Evolutionary conservation across 23 tunicate genomes (phyloP), one percentile per base, ranked within the genome.

Genomic region (Botrylloides violaceus): DNA sequence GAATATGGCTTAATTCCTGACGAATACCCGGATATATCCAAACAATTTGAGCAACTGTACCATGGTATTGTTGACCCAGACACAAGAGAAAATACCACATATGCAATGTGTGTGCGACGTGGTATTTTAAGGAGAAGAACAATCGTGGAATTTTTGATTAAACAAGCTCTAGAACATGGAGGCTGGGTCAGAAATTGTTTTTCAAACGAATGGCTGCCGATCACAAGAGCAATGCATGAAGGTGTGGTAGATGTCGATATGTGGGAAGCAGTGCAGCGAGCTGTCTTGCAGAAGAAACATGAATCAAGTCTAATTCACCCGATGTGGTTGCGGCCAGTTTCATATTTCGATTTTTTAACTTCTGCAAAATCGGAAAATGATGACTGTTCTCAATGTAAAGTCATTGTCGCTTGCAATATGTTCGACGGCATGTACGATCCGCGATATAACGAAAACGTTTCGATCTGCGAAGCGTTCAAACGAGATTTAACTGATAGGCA

Each of bases 171-270:
- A 9, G 57, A 68, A 25, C 74, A 68, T 36, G 74, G 58, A 9
- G 74, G 74, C 37, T 68, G 74, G 74, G 58, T 68, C 29, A n/a
- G 74, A 23, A 68, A 68, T 1, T 68, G 58, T 39, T 68, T 68
- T 22, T 34, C 74, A n/a, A 38, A 68, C 21, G 74, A 68, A 21
- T 68, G 74, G 74, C 47, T 68, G 47, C 74, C 74, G 26, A 68
- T 68, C 2, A 36, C 74, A 18, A 37, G 74, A 15, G 74, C 74
- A 3, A 68, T 68, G 74, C 74, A 68, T 36, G 74, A 68, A 68
- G 74, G 74, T 18, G 58, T 68, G 23, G 58, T 68, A 0, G 74
- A 68, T 39, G 58, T 68, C 15, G 58, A 28, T 2, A 68, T 68
- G 74, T 68, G 74, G 74, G 58, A 37, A 19, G 74, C 56, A 4